A percentile compares a stretch with the other conserved stretches of the same genome.
Conservation (phyloP, 2,888 invertebrate genomes). For the Saturnia japonica region DNA sequence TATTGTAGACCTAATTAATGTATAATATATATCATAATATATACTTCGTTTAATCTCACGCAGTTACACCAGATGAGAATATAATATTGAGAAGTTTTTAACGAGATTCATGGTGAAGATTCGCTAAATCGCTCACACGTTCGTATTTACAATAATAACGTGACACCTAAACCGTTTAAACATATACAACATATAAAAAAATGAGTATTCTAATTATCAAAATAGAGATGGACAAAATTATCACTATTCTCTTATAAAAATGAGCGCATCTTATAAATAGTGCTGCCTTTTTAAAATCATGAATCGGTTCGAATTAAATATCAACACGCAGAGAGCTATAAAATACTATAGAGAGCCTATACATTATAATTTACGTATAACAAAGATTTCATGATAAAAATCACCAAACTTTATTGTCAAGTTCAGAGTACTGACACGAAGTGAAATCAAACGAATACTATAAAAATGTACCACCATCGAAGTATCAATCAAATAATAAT, state of each 20-base stretch:
- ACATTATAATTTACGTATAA: slow-evolving; percentile 45
- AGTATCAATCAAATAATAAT: slow-evolving; percentile 51
- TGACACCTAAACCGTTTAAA: slow-evolving; percentile 4
- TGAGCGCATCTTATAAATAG: slow-evolving; percentile 39
- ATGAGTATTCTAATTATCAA: slow-evolving; percentile 17
- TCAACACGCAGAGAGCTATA: slow-evolving; percentile 63
- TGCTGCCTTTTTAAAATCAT: slow-evolving; percentile 23
- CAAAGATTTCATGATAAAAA: slow-evolving; percentile 37
- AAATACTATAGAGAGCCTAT: slow-evolving; percentile 64
- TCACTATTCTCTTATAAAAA: slow-evolving; percentile 40
- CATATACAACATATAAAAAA: slow-evolving; percentile 10
- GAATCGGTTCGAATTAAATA: slow-evolving; percentile 30
- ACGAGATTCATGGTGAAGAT: slow-evolving; percentile 3
- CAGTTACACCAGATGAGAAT: slow-evolving; percentile 10
- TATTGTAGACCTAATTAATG: background rate
- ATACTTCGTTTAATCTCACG: slow-evolving; percentile 5
- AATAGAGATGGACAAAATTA: slow-evolving; percentile 22
- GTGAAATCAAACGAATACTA: slow-evolving; percentile 48
- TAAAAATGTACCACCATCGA: slow-evolving; percentile 41
- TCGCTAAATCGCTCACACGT: background rate
- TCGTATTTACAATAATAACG: background rate
- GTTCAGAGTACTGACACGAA: slow-evolving; percentile 29
- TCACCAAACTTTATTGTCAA: slow-evolving; percentile 66
- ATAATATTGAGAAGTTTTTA: slow-evolving; percentile 6
- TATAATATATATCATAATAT: too few relatives aligned